Evolutionary conservation across 2,888 invertebrate species (phyloP).

Genomic region (Noctua pronuba): DNA sequence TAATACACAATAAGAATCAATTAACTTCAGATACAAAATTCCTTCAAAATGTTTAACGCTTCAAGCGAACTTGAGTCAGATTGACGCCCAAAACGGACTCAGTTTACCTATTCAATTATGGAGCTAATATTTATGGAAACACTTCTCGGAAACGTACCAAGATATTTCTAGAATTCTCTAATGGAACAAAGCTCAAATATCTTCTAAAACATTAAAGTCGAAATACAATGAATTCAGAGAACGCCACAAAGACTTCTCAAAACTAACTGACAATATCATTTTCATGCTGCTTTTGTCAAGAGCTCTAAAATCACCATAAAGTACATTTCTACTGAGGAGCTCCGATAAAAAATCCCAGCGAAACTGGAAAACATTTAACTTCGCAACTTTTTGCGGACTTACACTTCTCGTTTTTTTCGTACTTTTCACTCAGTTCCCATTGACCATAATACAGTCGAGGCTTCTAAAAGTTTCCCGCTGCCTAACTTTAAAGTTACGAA

Average conservation of each 20-base stretch:
- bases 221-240: constrained; percentile 55
- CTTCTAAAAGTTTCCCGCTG: constrained; percentile 73
- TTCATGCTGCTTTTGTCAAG: constrained; percentile 67
- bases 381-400: constrained; percentile 75
- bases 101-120: background rate
- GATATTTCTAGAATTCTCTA: constrained; percentile 5
- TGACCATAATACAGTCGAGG: constrained; percentile 80
- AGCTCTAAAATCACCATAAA: constrained; percentile 73
- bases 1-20: constrained; percentile 15
- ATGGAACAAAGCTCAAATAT: constrained; percentile 30
- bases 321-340: constrained; percentile 66
- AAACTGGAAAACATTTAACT: constrained; percentile 82
- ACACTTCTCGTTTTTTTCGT: constrained; percentile 72
- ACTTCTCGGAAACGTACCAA: background rate
- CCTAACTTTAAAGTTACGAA: constrained; percentile 76
- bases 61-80: background rate
- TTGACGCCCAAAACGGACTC: background rate
- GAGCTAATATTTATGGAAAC: background rate
- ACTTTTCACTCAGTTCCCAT: constrained; percentile 75
- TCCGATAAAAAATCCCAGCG: constrained; percentile 74
- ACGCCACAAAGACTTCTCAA: constrained; percentile 43
- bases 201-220: constrained; percentile 39
- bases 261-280: constrained; percentile 70
- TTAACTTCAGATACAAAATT: constrained; percentile 16
- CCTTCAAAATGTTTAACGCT: constrained; percentile 8